Evolutionary conservation across 2,797 vertebrate species (phyloP).

Genomic region (Melanotaenia maccullochi): DNA sequence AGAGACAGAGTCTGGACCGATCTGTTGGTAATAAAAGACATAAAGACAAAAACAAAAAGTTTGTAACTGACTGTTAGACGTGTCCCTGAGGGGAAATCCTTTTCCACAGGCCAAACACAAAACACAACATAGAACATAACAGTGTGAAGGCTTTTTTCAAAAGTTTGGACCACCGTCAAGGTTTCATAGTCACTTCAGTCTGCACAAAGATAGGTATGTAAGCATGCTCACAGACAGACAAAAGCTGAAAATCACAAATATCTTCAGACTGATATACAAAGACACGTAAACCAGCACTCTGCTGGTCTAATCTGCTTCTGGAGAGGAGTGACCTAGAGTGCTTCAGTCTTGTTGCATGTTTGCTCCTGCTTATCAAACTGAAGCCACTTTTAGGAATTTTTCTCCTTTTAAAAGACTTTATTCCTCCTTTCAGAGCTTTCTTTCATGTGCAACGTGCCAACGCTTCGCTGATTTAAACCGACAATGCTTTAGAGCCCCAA

Average conservation of each 20-base stretch:
- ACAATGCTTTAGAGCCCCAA: conserved; percentile 39
- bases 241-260: conserved; percentile 28
- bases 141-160: background rate
- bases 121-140: too few species aligned
- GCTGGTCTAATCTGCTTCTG: conserved; percentile 23
- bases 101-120: too few species aligned
- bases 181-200: background rate
- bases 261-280: conserved; percentile 17
- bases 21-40: background rate
- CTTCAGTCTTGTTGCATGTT: background rate
- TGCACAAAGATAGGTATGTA: background rate
- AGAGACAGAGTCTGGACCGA: conserved; percentile 22
- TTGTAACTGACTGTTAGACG: background rate
- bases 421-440: conserved; percentile 31
- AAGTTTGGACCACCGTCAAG: background rate
- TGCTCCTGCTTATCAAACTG: conserved; percentile 32
- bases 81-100: too few species aligned
- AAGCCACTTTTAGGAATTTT: conserved; percentile 9
- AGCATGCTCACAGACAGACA: conserved; percentile 7
- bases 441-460: conserved; percentile 31
- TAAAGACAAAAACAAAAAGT: background rate
- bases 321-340: background rate
- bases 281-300: conserved; percentile 11
- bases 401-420: conserved; percentile 21
- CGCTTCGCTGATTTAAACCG: conserved; percentile 35